These are phyloP conservation scores for Pyrocoelia pectoralis DNA, from an alignment of 2,888 invertebrate species.

Conservation along the genomic window DNA sequence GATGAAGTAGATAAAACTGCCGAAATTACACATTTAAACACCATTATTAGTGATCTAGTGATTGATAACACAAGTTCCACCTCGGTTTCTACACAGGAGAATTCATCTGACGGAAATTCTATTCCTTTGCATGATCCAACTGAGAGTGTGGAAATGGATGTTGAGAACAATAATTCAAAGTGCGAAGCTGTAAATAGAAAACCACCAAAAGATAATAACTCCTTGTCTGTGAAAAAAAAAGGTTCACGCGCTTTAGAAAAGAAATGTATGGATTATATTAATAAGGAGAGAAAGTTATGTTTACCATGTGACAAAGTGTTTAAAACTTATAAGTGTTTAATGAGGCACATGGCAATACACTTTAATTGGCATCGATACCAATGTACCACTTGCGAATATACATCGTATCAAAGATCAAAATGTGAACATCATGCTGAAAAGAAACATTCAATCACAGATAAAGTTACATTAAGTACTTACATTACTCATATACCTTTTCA, in stretches of 20 bases:
- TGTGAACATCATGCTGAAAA: slow-evolving; percentile 71
- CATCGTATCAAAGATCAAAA: slow-evolving; percentile 71
- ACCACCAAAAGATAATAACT: not conserved
- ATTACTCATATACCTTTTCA: slow-evolving; percentile 51
- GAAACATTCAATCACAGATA: slow-evolving; percentile 63
- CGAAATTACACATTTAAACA: not conserved
- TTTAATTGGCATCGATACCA: slow-evolving; percentile 78
- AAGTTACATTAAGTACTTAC: slow-evolving; percentile 58
- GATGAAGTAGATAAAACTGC: not conserved
- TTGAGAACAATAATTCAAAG: not conserved
- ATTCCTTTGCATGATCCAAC: not conserved
- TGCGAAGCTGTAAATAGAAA: not conserved
- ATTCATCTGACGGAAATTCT: not conserved
- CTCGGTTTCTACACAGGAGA: not conserved
- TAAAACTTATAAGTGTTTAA: slow-evolving; percentile 62
- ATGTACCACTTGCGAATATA: slow-evolving; percentile 77
- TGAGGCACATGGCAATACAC: slow-evolving; percentile 71
- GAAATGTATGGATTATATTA: slow-evolving; percentile 53
- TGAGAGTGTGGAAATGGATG: not conserved
- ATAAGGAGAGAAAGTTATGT: slow-evolving; percentile 61
- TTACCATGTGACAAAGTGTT: slow-evolving; percentile 64
- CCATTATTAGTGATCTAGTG: not conserved
- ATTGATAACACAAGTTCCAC: not conserved
- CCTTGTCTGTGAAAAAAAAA: not conserved
- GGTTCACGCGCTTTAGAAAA: slow-evolving; percentile 1